Percentiles rank a stretch among this genome's conserved stretches.
These are phyloP conservation scores for Nineta flava DNA, from an alignment of 2,888 invertebrate genomes.

Conservation along the genomic window DNA sequence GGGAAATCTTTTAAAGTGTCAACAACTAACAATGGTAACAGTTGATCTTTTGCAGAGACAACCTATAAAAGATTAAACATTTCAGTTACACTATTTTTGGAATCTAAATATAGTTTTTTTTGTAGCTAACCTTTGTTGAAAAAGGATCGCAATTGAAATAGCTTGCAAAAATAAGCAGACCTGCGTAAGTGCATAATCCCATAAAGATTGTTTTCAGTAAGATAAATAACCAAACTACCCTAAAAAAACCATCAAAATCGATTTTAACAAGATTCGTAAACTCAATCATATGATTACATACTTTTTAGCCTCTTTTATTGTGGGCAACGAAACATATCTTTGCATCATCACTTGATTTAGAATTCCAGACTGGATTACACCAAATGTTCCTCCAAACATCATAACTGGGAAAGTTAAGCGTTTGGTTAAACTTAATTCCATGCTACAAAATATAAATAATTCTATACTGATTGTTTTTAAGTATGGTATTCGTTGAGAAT, in stretches of 20 bases:
- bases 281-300: conserved; percentile 18
- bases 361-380: conserved; percentile 59
- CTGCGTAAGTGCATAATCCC: conserved; percentile 52
- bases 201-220: conserved; percentile 43
- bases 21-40: conserved; percentile 72
- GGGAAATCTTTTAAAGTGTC: conserved; percentile 61
- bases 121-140: conserved; percentile 50
- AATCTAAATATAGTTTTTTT: background rate
- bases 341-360: conserved; percentile 80
- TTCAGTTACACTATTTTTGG: background rate
- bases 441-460: conserved; percentile 39
- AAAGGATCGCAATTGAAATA: conserved; percentile 65
- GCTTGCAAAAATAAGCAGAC: conserved; percentile 54
- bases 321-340: conserved; percentile 61
- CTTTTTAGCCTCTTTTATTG: conserved; percentile 49
- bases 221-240: conserved; percentile 48
- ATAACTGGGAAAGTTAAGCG: conserved; percentile 68
- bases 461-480: no score
- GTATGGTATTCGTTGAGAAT: no score
- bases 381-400: conserved; percentile 56
- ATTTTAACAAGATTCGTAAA: background rate
- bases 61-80: conserved; percentile 25
- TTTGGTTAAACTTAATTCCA: conserved; percentile 60
- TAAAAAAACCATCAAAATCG: conserved; percentile 22
- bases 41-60: conserved; percentile 58